Evolutionary conservation across 2,797 vertebrate genomes (phyloP).

Genomic region (Pseudochirops cupreus): DNA sequence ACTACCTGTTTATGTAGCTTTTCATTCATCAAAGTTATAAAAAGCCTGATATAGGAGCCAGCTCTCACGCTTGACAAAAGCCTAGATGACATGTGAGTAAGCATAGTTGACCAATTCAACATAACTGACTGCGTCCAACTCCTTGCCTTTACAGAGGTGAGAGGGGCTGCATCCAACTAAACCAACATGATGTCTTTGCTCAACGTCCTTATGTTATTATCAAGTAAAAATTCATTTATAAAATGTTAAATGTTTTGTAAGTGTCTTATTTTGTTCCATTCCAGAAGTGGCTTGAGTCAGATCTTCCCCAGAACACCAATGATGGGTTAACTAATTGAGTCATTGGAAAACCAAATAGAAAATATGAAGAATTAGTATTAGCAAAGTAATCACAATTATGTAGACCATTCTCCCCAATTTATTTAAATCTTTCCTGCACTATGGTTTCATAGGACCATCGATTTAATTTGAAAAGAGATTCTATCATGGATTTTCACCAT

Average conservation of each 20-base stretch:
- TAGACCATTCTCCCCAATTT: background rate
- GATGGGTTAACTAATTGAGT: background rate
- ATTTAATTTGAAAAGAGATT: background rate
- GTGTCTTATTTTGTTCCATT: background rate
- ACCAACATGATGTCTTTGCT: background rate
- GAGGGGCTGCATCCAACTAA: background rate
- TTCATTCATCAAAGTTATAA: background rate
- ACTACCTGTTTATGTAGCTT: background rate
- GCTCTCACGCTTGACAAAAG: no score
- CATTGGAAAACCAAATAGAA: background rate
- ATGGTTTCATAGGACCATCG: background rate
- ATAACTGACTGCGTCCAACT: background rate
- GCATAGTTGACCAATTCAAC: background rate
- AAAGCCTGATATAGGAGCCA: background rate
- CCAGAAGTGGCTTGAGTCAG: background rate
- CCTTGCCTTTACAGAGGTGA: background rate
- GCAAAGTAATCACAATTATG: background rate
- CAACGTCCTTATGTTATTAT: background rate
- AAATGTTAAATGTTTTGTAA: background rate
- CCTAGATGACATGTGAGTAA: background rate
- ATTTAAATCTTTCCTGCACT: background rate
- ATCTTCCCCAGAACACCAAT: background rate
- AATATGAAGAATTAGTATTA: background rate
- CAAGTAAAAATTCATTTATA: background rate
- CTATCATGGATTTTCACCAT: background rate